phyloP scores from a whole-genome alignment of 2,113 vertebrate genomes.

The Anhinga rufa region DNA sequence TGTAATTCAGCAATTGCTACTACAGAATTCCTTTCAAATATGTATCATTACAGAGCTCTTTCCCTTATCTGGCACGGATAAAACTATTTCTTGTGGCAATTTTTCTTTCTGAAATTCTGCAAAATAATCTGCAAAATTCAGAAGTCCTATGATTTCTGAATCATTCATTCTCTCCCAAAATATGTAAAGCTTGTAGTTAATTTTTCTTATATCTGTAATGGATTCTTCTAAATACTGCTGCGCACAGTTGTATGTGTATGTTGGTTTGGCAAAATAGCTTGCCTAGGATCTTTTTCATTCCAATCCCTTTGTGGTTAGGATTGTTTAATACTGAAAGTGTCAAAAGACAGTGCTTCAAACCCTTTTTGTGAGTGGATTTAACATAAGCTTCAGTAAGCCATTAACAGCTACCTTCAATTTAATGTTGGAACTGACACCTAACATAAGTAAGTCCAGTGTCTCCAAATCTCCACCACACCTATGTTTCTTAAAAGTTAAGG shows the following conservation, averaged over 20 bases:
- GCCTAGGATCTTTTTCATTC: not conserved
- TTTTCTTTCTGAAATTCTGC: not conserved
- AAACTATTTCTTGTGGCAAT: not conserved
- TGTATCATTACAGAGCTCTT: not conserved
- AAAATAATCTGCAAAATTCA: not conserved
- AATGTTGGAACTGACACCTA: not conserved
- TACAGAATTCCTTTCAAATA: not conserved
- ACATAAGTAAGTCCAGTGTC: not conserved
- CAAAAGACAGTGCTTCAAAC: not conserved
- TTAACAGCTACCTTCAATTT: not conserved
- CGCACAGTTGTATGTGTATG: not conserved
- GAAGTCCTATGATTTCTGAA: not conserved
- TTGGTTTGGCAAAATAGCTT: not conserved
- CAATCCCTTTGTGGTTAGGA: not conserved
- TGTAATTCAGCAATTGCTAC: not conserved
- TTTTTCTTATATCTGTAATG: not conserved
- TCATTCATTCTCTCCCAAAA: not conserved
- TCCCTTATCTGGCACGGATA: not conserved
- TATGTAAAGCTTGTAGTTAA: not conserved
- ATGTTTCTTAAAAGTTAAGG: not conserved
- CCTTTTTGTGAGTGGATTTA: not conserved
- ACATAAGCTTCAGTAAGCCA: not conserved
- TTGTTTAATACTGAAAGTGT: not conserved
- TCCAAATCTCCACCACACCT: not conserved
- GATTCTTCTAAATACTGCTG: not conserved